Percentiles rank a stretch among this genome's conserved stretches.
These are phyloP conservation scores for Danaus chrysippus DNA, from an alignment of 2,888 invertebrate genomes.

Conservation along the genomic window DNA sequence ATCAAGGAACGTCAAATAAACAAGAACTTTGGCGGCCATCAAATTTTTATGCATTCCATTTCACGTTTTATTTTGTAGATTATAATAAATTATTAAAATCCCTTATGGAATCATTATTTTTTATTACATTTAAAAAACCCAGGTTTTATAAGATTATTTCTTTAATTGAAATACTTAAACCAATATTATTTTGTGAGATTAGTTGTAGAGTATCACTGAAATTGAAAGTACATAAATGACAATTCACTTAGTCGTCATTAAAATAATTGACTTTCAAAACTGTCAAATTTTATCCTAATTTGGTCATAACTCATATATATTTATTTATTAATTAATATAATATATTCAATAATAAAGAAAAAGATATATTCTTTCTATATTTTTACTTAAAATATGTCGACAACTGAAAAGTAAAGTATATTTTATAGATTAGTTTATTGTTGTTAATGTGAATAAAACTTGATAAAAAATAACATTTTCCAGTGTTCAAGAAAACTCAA, in stretches of 20 bases:
- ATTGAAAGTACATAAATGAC: too few relatives aligned
- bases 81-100: too few relatives aligned
- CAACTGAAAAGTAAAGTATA: constrained; percentile 14
- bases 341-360: not conserved
- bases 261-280: too few relatives aligned
- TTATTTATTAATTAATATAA: not conserved
- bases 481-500: constrained; percentile 36
- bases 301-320: too few relatives aligned
- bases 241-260: too few relatives aligned
- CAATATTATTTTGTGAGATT: too few relatives aligned
- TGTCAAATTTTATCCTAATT: too few relatives aligned
- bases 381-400: constrained; percentile 11
- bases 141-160: too few relatives aligned
- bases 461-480: constrained; percentile 13
- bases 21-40: constrained; percentile 69
- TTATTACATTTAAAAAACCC: too few relatives aligned
- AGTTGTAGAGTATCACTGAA: too few relatives aligned
- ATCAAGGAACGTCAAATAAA: constrained; percentile 73
- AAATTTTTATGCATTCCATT: constrained; percentile 51
- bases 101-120: too few relatives aligned
- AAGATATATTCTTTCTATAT: not conserved
- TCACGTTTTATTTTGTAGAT: constrained; percentile 21
- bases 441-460: not conserved
- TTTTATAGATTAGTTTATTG: not conserved
- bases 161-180: too few relatives aligned